Evolutionary conservation across 1,140 invertebrate genomes (phyloP).

Genomic region (Chironomus striatipennis): DNA sequence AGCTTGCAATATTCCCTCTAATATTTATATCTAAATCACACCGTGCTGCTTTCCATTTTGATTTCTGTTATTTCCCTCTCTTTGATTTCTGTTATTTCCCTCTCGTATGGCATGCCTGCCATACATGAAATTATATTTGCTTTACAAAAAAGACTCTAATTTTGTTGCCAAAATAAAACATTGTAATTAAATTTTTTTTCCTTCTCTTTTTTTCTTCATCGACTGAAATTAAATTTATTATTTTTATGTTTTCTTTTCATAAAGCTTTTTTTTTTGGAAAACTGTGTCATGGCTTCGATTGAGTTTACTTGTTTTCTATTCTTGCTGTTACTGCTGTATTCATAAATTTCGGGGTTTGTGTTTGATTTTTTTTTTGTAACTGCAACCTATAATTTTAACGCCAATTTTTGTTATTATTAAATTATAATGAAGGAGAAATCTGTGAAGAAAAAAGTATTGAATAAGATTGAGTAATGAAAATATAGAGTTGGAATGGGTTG

Average conservation of each 20-base stretch:
- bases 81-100: neutral
- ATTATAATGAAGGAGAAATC: too few species aligned
- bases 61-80: neutral
- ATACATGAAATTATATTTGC: neutral
- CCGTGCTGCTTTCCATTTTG: slow-evolving; percentile 11
- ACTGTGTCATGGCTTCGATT: neutral
- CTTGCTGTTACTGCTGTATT: neutral
- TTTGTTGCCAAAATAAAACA: slow-evolving; percentile 23
- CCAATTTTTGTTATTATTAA: neutral
- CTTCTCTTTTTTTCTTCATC: too few species aligned
- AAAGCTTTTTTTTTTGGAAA: neutral
- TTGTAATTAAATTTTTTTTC: slow-evolving; percentile 16
- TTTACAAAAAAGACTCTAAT: neutral
- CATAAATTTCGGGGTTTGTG: neutral
- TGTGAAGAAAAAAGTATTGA: too few species aligned
- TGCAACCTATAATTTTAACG: slow-evolving; percentile 20
- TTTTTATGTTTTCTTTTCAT: too few species aligned
- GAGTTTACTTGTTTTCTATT: neutral
- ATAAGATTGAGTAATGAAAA: too few species aligned
- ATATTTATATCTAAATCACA: neutral
- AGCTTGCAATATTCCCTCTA: too few species aligned
- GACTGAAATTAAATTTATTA: neutral
- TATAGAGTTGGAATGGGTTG: too few species aligned
- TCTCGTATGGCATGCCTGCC: neutral
- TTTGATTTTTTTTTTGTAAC: neutral